phyloP scores from a whole-genome alignment of 1,140 invertebrate genomes.

The Acromyrmex heyeri region DNA sequence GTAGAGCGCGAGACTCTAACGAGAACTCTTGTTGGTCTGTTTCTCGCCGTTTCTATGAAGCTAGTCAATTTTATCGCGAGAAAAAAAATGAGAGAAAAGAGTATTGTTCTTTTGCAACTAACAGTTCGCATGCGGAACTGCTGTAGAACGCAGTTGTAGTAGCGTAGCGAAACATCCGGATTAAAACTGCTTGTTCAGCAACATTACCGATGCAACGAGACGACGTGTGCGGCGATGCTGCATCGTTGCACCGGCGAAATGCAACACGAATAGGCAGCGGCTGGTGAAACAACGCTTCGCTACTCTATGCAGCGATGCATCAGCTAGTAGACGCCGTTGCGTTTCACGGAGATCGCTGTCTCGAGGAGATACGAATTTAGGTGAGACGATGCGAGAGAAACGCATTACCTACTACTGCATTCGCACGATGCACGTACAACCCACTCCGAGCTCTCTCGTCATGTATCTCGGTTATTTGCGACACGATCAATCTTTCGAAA shows the following conservation, averaged over 20 bases:
- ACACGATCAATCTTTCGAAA: constrained; percentile 26
- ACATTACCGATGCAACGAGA: constrained; percentile 48
- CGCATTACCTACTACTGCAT: constrained; percentile 37
- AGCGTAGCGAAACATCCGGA: constrained; percentile 11
- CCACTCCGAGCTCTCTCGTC: constrained; percentile 14
- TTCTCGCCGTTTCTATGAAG: background rate
- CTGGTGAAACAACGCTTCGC: constrained; percentile 31
- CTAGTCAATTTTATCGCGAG: background rate
- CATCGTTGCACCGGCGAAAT: constrained; percentile 40
- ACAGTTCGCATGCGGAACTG: background rate
- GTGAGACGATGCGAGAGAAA: constrained; percentile 41
- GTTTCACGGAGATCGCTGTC: constrained; percentile 49
- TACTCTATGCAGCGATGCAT: background rate
- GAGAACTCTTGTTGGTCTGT: background rate
- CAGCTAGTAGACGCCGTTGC: constrained; percentile 28
- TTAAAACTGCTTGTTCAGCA: constrained; percentile 54
- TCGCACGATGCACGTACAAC: background rate
- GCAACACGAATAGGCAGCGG: constrained; percentile 16
- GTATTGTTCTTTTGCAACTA: background rate
- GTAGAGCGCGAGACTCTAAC: background rate
- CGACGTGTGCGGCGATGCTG: constrained; percentile 31
- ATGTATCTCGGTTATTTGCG: background rate
- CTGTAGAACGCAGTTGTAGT: background rate
- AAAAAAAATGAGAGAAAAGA: background rate
- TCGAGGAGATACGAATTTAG: constrained; percentile 46